Evolutionary conservation across 2,888 invertebrate species (phyloP), one percentile per base, ranked within the genome.

Genomic region (Rhorus exstirpatorius): DNA sequence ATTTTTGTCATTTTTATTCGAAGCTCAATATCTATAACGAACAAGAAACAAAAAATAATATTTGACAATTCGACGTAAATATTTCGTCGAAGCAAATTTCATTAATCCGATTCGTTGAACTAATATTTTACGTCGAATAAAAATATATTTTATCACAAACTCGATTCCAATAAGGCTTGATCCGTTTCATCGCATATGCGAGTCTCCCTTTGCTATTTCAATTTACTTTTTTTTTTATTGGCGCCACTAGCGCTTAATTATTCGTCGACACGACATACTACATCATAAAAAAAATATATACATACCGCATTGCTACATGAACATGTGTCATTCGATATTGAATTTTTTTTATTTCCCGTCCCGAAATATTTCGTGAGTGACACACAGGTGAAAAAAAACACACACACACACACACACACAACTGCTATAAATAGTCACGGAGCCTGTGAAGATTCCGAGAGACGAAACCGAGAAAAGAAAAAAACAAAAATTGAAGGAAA

Each of bases 231-330:
- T 41, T 44, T 17, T 58, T 24, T n/a, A 10, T 44, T 71, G 70
- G 70, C 70, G 70, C 58, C 70, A 46, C 19, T 71, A 44, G 55
- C 44, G 44, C 70, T 71, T 58, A 71, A 58, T 55, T 71, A 71
- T 71, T 71, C 58, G 21, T 17, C 26, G 58, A 1, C 44, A 8
- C 12, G 70, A 17, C 10, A 6, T 41, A 61, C 41, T 12, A 41
- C 21, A 41, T 61, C 4, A 17, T 8, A 61, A 61, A 41, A 61
- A 41, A 17, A 41, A 41, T 14, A 17, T n/a, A 68, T 58, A 70
- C 55, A 58, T 35, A 55, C 14, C 24, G 46, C 44, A 17, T 58
- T 14, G 70, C 58, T 12, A 55, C 44, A 46, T n/a, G 70, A 58
- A 58, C 41, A 58, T 58, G 70, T 71, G 55, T 58, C 70, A 44